Evolutionary conservation across 2,888 invertebrate genomes (phyloP).

Genomic region (Drosophila meridionalis): DNA sequence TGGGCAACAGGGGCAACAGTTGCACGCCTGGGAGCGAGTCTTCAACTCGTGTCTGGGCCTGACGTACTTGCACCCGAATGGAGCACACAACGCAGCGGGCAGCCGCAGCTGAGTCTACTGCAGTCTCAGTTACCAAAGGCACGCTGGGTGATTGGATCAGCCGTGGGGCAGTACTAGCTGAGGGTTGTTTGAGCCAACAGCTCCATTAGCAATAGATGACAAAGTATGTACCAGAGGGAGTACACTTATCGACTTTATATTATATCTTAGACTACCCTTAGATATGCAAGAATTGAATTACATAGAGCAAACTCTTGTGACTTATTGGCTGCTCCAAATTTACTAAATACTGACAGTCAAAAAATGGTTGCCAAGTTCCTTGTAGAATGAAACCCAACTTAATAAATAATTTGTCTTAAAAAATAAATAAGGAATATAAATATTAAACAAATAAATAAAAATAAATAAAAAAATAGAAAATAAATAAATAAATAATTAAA

Average conservation of each 20-base stretch:
- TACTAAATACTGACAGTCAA: too few species aligned
- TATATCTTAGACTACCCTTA: neutral
- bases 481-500: too few species aligned
- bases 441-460: too few species aligned
- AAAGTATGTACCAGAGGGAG: neutral
- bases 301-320: neutral
- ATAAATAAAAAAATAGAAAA: too few species aligned
- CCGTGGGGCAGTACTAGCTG: slow-evolving; percentile 9
- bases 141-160: slow-evolving; percentile 39
- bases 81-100: slow-evolving; percentile 31
- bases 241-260: neutral
- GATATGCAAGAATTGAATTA: neutral
- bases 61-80: slow-evolving; percentile 19
- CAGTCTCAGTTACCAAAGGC: slow-evolving; percentile 3
- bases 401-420: too few species aligned
- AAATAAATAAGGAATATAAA: too few species aligned
- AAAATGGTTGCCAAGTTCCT: too few species aligned
- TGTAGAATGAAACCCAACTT: too few species aligned
- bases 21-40: slow-evolving; percentile 57
- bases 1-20: slow-evolving; percentile 55
- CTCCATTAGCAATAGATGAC: slow-evolving; percentile 12
- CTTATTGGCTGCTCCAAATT: too few species aligned
- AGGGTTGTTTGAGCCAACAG: slow-evolving; percentile 10
- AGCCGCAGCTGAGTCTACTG: slow-evolving; percentile 1
- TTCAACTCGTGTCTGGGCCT: slow-evolving; percentile 27